Percentiles rank a stretch among this genome's conserved stretches.
These are phyloP conservation scores for Arremon aurantiirostris DNA, from an alignment of 2,797 vertebrate genomes.

Conservation along the genomic window DNA sequence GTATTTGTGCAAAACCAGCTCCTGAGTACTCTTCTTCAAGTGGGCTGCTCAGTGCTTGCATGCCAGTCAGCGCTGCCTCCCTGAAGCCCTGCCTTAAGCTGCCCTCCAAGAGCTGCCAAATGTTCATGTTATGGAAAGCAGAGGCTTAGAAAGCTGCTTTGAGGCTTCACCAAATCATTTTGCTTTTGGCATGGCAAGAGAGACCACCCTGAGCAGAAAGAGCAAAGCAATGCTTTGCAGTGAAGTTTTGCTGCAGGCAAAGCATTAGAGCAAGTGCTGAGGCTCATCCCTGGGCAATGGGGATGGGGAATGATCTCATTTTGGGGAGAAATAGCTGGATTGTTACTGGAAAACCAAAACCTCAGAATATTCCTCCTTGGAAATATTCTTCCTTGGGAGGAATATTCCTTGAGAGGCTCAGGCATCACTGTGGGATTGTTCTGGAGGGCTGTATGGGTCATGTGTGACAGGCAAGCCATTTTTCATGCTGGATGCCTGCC, in stretches of 20 bases:
- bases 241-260: background rate
- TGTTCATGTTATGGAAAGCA: background rate
- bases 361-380: background rate
- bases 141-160: background rate
- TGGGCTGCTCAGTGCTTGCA: background rate
- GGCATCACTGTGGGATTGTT: background rate
- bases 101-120: background rate
- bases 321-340: background rate
- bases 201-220: background rate
- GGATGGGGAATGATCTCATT: background rate
- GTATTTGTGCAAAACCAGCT: background rate
- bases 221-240: background rate
- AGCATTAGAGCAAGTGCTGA: background rate
- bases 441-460: accelerated
- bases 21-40: background rate
- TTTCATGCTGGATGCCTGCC: background rate
- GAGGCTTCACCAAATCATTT: background rate
- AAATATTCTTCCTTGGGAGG: background rate
- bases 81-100: background rate
- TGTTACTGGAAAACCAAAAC: background rate
- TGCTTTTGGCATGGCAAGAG: background rate
- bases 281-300: background rate
- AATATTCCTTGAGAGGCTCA: background rate
- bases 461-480: background rate
- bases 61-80: accelerated